These are phyloP conservation scores for Thymallus thymallus DNA, from an alignment of 2,113 vertebrate genomes.

Conservation along the genomic window DNA sequence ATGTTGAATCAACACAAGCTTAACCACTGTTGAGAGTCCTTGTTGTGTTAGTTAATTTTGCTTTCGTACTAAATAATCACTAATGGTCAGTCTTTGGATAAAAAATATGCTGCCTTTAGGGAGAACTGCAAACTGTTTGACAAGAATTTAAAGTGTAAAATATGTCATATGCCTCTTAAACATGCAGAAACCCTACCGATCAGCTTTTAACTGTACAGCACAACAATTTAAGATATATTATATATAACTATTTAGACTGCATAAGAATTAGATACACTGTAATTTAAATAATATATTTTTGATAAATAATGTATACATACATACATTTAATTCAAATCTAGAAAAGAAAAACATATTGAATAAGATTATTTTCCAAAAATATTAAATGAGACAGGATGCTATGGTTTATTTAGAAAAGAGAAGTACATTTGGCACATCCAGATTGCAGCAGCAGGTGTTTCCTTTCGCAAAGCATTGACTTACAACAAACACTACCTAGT, in stretches of 20 bases:
- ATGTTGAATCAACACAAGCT: neutral
- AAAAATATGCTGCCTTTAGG: neutral
- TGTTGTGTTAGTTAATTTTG: conserved; percentile 24
- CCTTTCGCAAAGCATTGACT: conserved; percentile 19
- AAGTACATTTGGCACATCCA: conserved; percentile 24
- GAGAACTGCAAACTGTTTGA: conserved; percentile 35
- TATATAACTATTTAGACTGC: too few relatives aligned
- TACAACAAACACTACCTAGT: neutral
- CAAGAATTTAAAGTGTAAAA: neutral
- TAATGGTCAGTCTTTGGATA: neutral
- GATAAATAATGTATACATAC: too few relatives aligned
- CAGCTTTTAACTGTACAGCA: too few relatives aligned
- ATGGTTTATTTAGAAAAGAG: conserved; percentile 8
- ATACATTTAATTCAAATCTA: too few relatives aligned
- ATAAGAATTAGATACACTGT: too few relatives aligned
- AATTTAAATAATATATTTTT: too few relatives aligned
- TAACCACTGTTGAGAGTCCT: neutral
- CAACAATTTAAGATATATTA: too few relatives aligned
- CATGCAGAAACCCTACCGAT: neutral
- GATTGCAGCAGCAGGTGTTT: conserved; percentile 59
- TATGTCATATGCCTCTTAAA: neutral
- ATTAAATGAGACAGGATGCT: neutral
- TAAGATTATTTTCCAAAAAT: too few relatives aligned
- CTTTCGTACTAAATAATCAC: conserved; percentile 23
- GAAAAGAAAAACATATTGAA: too few relatives aligned